These are phyloP conservation scores for Lithobius niger DNA, from an alignment of 1,140 invertebrate genomes.

Conservation along the genomic window DNA sequence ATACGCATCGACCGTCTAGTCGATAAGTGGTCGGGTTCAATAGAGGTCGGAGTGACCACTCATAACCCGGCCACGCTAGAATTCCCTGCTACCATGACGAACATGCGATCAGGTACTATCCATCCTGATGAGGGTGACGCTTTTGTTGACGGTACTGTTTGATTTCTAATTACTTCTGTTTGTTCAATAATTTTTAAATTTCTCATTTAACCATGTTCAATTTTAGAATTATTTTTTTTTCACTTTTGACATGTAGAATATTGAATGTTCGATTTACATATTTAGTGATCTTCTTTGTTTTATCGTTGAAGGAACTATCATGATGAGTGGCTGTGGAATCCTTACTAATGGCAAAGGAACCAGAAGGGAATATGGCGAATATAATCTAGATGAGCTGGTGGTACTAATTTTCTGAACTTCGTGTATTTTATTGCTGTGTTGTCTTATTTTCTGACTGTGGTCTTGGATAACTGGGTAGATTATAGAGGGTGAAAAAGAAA, in stretches of 20 bases:
- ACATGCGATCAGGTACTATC: slow-evolving; percentile 60
- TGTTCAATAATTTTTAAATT: background rate
- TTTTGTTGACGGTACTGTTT: background rate
- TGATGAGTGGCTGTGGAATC: slow-evolving; percentile 95
- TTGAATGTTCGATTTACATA: background rate
- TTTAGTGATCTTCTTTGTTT: background rate
- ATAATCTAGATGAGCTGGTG: slow-evolving; percentile 82
- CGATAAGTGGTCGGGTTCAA: slow-evolving; percentile 84
- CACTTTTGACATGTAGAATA: background rate
- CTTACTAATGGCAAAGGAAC: slow-evolving; percentile 86
- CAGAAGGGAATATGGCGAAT: slow-evolving; percentile 80
- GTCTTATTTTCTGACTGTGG: background rate
- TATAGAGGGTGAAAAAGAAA: too few species aligned
- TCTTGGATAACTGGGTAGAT: too few species aligned
- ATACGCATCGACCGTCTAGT: slow-evolving; percentile 78
- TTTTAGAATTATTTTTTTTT: background rate
- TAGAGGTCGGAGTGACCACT: slow-evolving; percentile 87
- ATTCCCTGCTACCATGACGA: slow-evolving; percentile 94
- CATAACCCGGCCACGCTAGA: slow-evolving; percentile 78
- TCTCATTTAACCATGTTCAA: background rate
- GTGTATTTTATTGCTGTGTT: slow-evolving; percentile 8
- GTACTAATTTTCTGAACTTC: too few species aligned
- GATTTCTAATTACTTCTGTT: too few species aligned
- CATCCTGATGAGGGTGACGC: background rate
- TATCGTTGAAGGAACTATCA: slow-evolving; percentile 52